These are phyloP conservation scores for Scaptomyza hsui DNA, from an alignment of 1,140 invertebrate genomes.

Conservation along the genomic window DNA sequence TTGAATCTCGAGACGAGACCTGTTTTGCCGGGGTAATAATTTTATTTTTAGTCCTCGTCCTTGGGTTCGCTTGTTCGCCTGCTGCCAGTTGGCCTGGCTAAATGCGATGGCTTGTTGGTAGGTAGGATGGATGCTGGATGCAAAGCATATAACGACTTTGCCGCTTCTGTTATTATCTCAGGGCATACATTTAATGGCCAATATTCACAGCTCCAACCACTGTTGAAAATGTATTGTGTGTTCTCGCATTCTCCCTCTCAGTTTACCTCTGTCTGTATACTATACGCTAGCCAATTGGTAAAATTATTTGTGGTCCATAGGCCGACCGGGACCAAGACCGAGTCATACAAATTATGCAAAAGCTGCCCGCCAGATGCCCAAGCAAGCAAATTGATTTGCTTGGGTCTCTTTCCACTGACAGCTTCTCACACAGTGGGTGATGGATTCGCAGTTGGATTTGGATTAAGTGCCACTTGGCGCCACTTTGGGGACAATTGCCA, in stretches of 20 bases:
- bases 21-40: slow-evolving; percentile 76
- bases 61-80: slow-evolving; percentile 21
- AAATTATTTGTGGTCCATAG: slow-evolving; percentile 68
- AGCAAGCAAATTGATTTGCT: slow-evolving; percentile 68
- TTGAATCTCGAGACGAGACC: slow-evolving; percentile 77
- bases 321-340: slow-evolving; percentile 30
- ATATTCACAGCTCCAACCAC: slow-evolving; percentile 81
- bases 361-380: slow-evolving; percentile 33
- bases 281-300: slow-evolving; percentile 56
- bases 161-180: slow-evolving; percentile 79
- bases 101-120: slow-evolving; percentile 13
- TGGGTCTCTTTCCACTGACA: slow-evolving; percentile 49
- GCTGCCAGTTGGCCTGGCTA: slow-evolving; percentile 3
- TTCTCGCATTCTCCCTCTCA: slow-evolving; percentile 11
- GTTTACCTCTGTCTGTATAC: not conserved
- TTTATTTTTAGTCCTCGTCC: slow-evolving; percentile 75
- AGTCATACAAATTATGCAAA: slow-evolving; percentile 72
- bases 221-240: slow-evolving; percentile 71
- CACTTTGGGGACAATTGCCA: slow-evolving; percentile 46
- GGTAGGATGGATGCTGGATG: too few species aligned
- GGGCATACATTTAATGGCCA: slow-evolving; percentile 81
- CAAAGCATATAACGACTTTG: slow-evolving; percentile 69
- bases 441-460: slow-evolving; percentile 27
- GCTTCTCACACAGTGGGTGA: slow-evolving; percentile 66
- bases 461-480: slow-evolving; percentile 27